These are phyloP conservation scores for Drosophila affinis DNA, from an alignment of 2,888 invertebrate species.

Conservation along the genomic window DNA sequence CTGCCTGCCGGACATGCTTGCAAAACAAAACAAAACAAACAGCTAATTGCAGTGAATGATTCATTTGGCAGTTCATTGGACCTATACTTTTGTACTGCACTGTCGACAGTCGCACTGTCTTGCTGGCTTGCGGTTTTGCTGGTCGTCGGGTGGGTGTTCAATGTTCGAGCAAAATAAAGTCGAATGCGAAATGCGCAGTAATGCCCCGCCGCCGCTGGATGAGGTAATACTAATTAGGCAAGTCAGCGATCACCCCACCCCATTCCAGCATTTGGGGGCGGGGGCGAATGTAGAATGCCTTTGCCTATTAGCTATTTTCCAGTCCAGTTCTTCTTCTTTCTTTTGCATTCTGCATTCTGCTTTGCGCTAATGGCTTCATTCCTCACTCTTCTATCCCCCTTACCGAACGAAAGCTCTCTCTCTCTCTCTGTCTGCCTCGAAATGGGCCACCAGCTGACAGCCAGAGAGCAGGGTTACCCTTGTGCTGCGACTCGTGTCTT, in stretches of 20 bases:
- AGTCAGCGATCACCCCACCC: constrained; percentile 6
- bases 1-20: constrained; percentile 66
- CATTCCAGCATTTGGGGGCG: neutral
- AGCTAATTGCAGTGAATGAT: constrained; percentile 57
- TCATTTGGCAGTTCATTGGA: constrained; percentile 50
- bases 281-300: neutral
- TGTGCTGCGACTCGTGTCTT: neutral
- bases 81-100: constrained; percentile 54
- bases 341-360: neutral
- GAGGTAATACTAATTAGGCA: constrained; percentile 63
- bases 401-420: constrained; percentile 14
- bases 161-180: constrained; percentile 29
- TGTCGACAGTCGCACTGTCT: constrained; percentile 35
- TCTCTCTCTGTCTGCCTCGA: neutral
- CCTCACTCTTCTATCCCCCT: neutral
- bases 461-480: constrained; percentile 6
- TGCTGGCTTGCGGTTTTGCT: neutral
- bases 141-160: constrained; percentile 43
- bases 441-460: neutral
- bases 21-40: constrained; percentile 23
- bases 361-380: constrained; percentile 3
- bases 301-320: neutral
- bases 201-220: constrained; percentile 30
- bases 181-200: constrained; percentile 70
- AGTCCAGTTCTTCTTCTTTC: neutral